Base-by-base conservation (phyloP, 2,888 invertebrate species). In the Cecidostiba fungosa region DNA sequence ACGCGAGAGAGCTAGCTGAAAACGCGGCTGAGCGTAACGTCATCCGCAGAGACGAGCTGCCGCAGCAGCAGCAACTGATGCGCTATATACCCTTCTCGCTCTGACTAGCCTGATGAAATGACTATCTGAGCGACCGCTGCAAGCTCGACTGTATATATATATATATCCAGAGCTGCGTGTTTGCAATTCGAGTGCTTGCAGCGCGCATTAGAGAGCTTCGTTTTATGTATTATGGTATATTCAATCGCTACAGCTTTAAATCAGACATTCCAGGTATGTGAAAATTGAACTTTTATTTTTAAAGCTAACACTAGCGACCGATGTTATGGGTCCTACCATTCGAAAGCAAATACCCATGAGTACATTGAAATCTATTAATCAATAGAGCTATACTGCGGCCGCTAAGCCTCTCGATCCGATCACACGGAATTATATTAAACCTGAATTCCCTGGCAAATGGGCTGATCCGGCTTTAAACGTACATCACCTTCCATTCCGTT, bases 21-120 rank as follows among this genome's bases (percentile, higher is more conserved):
- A 59, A 59, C 54, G 14, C 36, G 26, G 69, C 77, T 23, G 14
- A 77, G 62, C 62, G 78, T 23, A 73, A 62, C 78, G 84, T 84
- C 84, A 78, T 39, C 23, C 78, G 14, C 78, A 78, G 84, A 78
- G 62, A 77, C 39, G 43, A 26, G 36, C n/a, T 6, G 32, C 32
- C 43, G 50, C 50, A 50, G 50, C 3, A 16, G 19, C 50, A 8
- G 54, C 66, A 29, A 66, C 29, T 66, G 66, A 66, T 66, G 29
- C 66, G 26, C 29, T 62, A 12, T n/a, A 10, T 23, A 16, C 10
- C n/a, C 4, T 10, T 16, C 29, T 66, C 66, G 36, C 62, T 50
- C 62, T n/a, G 50, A 47, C 74, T 47, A 26, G 43, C 12, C 47
- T 23, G 47, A 29, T 74, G 73, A 81, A 59, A 59, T 72, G 80